Conservation (phyloP, 64 coral and sea anemone species). For the Exaiptasia diaphana region DNA sequence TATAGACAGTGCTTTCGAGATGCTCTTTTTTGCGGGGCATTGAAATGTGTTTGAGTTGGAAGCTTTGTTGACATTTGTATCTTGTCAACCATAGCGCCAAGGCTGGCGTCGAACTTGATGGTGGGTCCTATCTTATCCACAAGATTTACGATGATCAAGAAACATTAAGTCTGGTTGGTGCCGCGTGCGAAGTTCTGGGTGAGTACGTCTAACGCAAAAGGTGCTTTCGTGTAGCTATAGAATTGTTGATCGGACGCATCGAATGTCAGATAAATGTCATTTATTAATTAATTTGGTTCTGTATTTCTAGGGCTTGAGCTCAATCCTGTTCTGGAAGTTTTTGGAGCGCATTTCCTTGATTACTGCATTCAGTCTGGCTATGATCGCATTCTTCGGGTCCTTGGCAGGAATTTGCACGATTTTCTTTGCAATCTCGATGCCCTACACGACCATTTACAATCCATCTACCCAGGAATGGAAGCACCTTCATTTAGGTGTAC, state of each 20-base stretch:
- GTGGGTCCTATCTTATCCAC: conserved; percentile 96
- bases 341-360: conserved; percentile 89
- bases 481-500: conserved; percentile 96
- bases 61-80: conserved; percentile 14
- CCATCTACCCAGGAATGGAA: conserved; percentile 95
- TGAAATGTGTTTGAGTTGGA: not conserved
- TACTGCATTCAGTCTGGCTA: conserved; percentile 93
- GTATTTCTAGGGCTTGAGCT: conserved; percentile 57
- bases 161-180: conserved; percentile 67
- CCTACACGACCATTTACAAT: conserved; percentile 81
- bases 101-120: conserved; percentile 86
- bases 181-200: conserved; percentile 90
- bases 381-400: conserved; percentile 85
- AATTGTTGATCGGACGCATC: too few species aligned
- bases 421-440: conserved; percentile 97
- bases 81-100: conserved; percentile 65
- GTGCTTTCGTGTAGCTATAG: not conserved
- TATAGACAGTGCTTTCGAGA: not conserved
- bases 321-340: conserved; percentile 75
- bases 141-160: conserved; percentile 95
- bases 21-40: not conserved
- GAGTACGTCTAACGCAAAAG: conserved; percentile 18
- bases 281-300: not conserved
- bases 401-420: conserved; percentile 93
- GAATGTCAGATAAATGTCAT: not conserved